Evolutionary conservation across 2,888 invertebrate species (phyloP).

Genomic region (Artemia sinica): DNA sequence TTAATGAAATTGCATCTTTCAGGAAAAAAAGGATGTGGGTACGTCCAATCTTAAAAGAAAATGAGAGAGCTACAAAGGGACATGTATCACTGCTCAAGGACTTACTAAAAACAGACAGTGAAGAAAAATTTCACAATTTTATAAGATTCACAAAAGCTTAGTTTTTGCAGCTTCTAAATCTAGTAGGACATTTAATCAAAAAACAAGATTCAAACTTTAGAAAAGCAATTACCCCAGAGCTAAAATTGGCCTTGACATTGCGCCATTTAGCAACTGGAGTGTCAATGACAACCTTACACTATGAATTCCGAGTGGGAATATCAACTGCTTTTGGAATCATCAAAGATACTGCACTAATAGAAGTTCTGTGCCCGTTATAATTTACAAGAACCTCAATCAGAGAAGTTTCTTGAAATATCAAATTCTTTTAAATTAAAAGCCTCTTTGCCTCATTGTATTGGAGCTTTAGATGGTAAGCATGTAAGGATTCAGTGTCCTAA

Average conservation of each 20-base stretch:
- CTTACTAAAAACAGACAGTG: constrained; percentile 24
- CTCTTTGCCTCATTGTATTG: constrained; percentile 5
- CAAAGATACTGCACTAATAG: background rate
- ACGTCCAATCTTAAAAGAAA: background rate
- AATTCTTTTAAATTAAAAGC: constrained; percentile 22
- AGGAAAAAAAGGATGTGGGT: background rate
- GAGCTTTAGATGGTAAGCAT: no score
- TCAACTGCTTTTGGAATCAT: constrained; percentile 11
- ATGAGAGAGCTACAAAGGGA: background rate
- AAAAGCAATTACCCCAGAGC: constrained; percentile 20
- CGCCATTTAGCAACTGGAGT: constrained; percentile 22
- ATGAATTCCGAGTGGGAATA: background rate
- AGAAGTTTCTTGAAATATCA: constrained; percentile 15
- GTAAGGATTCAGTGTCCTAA: no score
- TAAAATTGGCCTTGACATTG: constrained; percentile 22
- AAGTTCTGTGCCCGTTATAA: no score
- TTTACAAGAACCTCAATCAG: no score
- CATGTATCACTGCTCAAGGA: constrained; percentile 24
- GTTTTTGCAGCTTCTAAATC: constrained; percentile 21
- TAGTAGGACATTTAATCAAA: constrained; percentile 21
- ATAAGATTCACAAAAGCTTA: constrained; percentile 21
- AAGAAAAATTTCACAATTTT: constrained; percentile 20
- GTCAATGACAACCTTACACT: constrained; percentile 9
- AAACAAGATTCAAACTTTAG: constrained; percentile 23
- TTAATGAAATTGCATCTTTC: no score